These are phyloP conservation scores for Plodia interpunctella DNA, from an alignment of 1,140 invertebrate genomes.

Conservation along the genomic window DNA sequence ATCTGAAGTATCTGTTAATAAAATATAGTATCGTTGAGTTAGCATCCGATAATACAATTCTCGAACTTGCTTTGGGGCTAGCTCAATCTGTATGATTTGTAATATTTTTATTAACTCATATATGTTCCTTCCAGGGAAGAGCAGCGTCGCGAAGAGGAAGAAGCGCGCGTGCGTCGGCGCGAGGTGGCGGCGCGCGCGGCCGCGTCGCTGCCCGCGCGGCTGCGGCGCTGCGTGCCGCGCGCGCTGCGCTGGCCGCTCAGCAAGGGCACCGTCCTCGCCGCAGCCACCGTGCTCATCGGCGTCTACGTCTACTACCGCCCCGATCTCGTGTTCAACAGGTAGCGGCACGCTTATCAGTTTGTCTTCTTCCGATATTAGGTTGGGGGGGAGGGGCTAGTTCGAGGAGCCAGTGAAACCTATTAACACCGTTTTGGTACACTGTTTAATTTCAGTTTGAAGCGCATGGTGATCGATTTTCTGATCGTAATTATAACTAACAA, in stretches of 20 bases:
- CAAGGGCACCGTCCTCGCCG: slow-evolving; percentile 67
- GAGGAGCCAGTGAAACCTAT: too few relatives aligned
- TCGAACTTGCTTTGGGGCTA: too few relatives aligned
- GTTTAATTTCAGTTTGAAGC: too few relatives aligned
- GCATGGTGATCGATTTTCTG: too few relatives aligned
- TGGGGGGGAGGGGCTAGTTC: too few relatives aligned
- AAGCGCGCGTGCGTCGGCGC: slow-evolving; percentile 65
- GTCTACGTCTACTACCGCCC: slow-evolving; percentile 75
- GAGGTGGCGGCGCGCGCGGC: slow-evolving; percentile 37
- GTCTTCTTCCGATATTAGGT: slow-evolving; percentile 53
- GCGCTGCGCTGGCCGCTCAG: slow-evolving; percentile 30
- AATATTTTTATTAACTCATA: too few relatives aligned
- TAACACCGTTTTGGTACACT: too few relatives aligned
- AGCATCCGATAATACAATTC: too few relatives aligned
- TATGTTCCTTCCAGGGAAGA: slow-evolving; percentile 59
- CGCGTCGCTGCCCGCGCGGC: slow-evolving; percentile 24
- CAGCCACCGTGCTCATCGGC: slow-evolving; percentile 75
- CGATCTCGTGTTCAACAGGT: slow-evolving; percentile 61
- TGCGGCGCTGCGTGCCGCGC: slow-evolving; percentile 26
- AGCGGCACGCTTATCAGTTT: slow-evolving; percentile 63
- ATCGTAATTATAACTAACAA: too few relatives aligned
- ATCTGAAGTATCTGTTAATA: too few relatives aligned
- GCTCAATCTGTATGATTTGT: too few relatives aligned
- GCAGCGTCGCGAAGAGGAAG: slow-evolving; percentile 72
- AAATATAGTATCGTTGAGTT: too few relatives aligned